Evolutionary conservation across 2,797 vertebrate species (phyloP), one percentile per base, ranked within the genome.

Genomic region (Anabacerthia variegaticeps): DNA sequence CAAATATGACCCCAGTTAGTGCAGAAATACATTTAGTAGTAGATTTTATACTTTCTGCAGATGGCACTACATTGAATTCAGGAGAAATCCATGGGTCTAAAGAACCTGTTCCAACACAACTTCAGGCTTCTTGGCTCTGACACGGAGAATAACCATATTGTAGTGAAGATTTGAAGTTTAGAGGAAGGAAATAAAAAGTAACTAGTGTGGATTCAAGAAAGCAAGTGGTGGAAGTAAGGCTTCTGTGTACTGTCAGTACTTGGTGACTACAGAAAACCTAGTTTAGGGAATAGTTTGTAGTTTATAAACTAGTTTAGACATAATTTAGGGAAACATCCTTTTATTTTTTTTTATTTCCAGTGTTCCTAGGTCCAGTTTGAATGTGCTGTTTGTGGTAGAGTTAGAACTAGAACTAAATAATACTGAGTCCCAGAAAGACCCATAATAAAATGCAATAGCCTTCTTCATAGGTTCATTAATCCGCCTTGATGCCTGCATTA

Each of bases 271-370:
- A 68, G 37, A 75, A 89, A 46, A 8, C 9, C 20, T 22, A 46
- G 44, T 46, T 46, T 46, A 46, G 44, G 44, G 44, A 22, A 22
- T 46, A 46, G 44, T 44, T 43, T 43, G 5, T 43, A 43, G 18
- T 44, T 46, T 46, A 22, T 46, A 46, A 46, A 46, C 44, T 46
- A 44, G 10, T 44, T 44, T 44, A 46, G 18, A 15, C 6, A 7
- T 9, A 6, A 12, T 51, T 71, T n/a, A 52, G 32, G 24, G 34
- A 75, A 51, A 36, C 5, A 19, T 4, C 6, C 7, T 2, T 66
- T 19, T 46, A 24, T 7, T 6, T 14, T 20, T 44, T 44, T 22
- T 27, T 19, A 14, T 39, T 39, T 5, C 0, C 9, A 10, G 0
- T 59, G 6, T 82, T 22, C 44, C 8, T 1, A 8, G 28, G 34